Conservation (phyloP, 2,888 invertebrate genomes). For the Aspidiotus destructor region DNA sequence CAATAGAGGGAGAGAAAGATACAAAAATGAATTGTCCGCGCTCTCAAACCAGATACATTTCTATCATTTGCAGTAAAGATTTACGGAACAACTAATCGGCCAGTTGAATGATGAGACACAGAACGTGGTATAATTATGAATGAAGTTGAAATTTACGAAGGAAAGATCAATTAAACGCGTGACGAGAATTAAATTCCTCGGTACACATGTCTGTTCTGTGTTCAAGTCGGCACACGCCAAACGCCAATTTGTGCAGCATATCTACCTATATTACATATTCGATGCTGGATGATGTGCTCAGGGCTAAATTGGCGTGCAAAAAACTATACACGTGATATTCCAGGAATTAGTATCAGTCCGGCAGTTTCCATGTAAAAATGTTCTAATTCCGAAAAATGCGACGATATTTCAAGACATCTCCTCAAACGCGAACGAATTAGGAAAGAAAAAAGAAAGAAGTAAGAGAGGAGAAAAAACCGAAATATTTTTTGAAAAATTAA, state of each 20-base stretch:
- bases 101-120: constrained; percentile 31
- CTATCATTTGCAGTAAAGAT: constrained; percentile 25
- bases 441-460: constrained; percentile 3
- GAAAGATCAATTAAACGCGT: constrained; percentile 32
- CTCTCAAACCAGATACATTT: constrained; percentile 21
- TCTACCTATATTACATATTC: too few relatives aligned
- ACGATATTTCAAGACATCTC: constrained; percentile 3
- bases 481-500: constrained; percentile 12
- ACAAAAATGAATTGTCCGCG: not conserved
- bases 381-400: constrained; percentile 20
- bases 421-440: not conserved
- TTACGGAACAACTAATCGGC: constrained; percentile 31
- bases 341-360: constrained; percentile 12
- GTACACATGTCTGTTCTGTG: constrained; percentile 13
- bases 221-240: constrained; percentile 29
- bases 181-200: constrained; percentile 29
- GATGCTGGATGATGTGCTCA: not conserved
- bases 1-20: constrained; percentile 2
- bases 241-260: constrained; percentile 7
- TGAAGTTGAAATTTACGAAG: constrained; percentile 33
- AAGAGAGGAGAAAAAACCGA: not conserved
- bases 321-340: constrained; percentile 12
- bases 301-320: constrained; percentile 9
- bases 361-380: constrained; percentile 28
- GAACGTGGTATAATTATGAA: constrained; percentile 33